Conservation (phyloP, 2,113 vertebrate genomes). For the Zapus hudsonius region DNA sequence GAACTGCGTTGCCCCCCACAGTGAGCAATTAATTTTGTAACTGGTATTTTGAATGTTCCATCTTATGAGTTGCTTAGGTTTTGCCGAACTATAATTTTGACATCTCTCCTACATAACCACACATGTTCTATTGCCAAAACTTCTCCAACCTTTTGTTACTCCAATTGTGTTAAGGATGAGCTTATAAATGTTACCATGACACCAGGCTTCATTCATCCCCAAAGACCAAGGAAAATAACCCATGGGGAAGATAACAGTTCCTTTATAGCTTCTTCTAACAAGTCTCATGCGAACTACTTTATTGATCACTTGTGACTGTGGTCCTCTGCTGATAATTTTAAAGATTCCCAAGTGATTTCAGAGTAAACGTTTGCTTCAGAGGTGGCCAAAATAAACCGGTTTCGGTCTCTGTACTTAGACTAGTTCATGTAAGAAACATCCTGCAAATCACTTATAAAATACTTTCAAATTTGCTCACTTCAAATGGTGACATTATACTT, state of each 20-base stretch:
- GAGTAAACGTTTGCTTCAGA: neutral
- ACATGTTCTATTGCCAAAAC: neutral
- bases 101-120: neutral
- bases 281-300: neutral
- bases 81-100: neutral
- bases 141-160: neutral
- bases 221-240: neutral
- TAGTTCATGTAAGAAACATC: neutral
- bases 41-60: neutral
- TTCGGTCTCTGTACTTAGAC: neutral
- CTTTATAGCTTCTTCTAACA: neutral
- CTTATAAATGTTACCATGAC: slow-evolving; percentile 14
- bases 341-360: slow-evolving; percentile 33
- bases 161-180: neutral
- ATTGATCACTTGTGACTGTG: neutral
- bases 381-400: slow-evolving; percentile 7
- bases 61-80: neutral
- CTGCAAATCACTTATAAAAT: neutral
- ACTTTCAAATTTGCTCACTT: neutral
- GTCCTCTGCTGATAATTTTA: neutral
- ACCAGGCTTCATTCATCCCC: neutral
- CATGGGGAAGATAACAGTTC: slow-evolving; percentile 21
- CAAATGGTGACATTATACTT: neutral
- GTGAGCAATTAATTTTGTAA: no score
- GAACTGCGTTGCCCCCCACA: no score